Conservation (phyloP, 2,888 invertebrate genomes). For the Sthenelais limicola region DNA sequence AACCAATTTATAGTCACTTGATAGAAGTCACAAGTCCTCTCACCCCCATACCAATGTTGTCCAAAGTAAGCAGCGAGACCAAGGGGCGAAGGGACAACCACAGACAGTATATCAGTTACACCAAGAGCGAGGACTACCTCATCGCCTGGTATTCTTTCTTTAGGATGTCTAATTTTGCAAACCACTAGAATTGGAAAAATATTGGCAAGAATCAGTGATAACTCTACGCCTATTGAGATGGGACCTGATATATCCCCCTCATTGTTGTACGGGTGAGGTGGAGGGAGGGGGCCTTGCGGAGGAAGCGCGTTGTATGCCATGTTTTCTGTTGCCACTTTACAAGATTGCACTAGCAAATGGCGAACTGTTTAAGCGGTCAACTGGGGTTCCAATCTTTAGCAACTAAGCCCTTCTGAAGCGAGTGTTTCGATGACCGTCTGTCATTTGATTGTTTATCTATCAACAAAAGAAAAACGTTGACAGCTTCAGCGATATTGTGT, state of each 20-base stretch:
- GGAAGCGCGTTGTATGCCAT: constrained; percentile 10
- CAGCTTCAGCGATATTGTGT: no score
- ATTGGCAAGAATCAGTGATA: constrained; percentile 57
- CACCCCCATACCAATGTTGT: constrained; percentile 60
- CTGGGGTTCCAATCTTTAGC: no score
- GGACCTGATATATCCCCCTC: constrained; percentile 54
- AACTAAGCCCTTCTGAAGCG: no score
- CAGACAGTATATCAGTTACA: constrained; percentile 59
- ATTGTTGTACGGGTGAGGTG: constrained; percentile 6
- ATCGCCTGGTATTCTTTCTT: constrained; percentile 55
- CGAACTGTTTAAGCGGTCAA: no score
- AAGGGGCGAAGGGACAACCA: constrained; percentile 58
- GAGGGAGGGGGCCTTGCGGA: constrained; percentile 20
- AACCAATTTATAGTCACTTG: constrained; percentile 59
- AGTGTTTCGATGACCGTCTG: no score
- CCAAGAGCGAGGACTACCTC: constrained; percentile 58
- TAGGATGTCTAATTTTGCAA: constrained; percentile 51
- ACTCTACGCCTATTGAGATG: constrained; percentile 56
- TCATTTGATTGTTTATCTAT: no score
- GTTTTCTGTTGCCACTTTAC: no score
- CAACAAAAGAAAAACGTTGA: no score
- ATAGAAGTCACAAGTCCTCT: constrained; percentile 57
- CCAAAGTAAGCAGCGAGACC: constrained; percentile 59
- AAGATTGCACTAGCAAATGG: no score
- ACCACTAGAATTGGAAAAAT: constrained; percentile 57